phyloP scores from a whole-genome alignment of 2,888 invertebrate species.

The Acanthococcus lagerstroemiae region DNA sequence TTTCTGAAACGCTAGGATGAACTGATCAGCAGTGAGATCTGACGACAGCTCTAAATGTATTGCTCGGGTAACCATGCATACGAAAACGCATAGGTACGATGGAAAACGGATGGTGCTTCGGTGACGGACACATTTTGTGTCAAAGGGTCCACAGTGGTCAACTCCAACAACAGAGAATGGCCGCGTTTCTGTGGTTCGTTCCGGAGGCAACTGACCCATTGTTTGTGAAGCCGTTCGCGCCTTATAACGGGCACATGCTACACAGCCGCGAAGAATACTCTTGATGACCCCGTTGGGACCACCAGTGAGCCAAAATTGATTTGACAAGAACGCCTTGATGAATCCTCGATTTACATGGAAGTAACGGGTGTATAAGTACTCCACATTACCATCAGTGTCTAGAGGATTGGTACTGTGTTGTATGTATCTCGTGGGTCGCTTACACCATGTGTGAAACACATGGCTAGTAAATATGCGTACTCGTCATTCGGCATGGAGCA shows the following conservation, averaged over 20 bases:
- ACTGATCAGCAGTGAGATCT: background rate
- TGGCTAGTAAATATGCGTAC: slow-evolving; percentile 17
- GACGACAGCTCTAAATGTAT: background rate
- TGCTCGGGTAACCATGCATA: no score
- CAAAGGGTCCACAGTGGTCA: background rate
- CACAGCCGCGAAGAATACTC: background rate
- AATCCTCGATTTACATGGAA: background rate
- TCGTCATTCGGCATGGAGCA: background rate
- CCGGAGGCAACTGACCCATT: background rate
- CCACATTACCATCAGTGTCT: no score
- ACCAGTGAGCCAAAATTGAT: background rate
- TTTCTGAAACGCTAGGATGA: background rate
- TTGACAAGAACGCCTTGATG: background rate
- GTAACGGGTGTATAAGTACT: background rate
- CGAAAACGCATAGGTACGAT: background rate
- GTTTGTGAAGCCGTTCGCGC: background rate
- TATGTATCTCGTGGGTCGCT: no score
- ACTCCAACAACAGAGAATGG: background rate
- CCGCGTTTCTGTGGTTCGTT: background rate
- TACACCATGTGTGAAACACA: no score
- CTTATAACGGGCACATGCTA: background rate
- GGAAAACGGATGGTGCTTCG: background rate
- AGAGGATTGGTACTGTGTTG: no score
- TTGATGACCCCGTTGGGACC: background rate
- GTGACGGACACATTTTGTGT: no score